These are phyloP conservation scores for Phyto melanocephala DNA, from an alignment of 2,888 invertebrate genomes.

Conservation along the genomic window DNA sequence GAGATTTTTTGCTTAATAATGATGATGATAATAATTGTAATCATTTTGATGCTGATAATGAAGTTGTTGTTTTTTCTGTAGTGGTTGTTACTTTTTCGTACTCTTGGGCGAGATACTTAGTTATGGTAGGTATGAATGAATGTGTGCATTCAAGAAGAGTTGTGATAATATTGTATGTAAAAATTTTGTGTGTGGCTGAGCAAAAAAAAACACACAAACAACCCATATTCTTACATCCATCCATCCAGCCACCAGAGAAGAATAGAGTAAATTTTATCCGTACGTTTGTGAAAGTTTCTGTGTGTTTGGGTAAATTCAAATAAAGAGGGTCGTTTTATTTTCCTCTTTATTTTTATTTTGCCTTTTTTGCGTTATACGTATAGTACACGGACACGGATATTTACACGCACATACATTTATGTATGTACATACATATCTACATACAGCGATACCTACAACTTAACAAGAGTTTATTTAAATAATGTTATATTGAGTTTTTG, in stretches of 20 bases:
- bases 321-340: slow-evolving; percentile 63
- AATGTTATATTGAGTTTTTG: slow-evolving; percentile 48
- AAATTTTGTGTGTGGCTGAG: not conserved
- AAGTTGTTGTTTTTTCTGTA: slow-evolving; percentile 27
- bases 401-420: not conserved
- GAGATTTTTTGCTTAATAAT: not conserved
- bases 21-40: slow-evolving; percentile 25
- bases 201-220: not conserved
- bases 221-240: slow-evolving; percentile 24
- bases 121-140: not conserved
- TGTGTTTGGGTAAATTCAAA: slow-evolving; percentile 37
- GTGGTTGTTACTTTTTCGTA: slow-evolving; percentile 43
- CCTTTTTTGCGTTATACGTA: slow-evolving; percentile 43
- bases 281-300: not conserved
- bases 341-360: slow-evolving; percentile 21
- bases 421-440: no score
- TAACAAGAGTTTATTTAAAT: slow-evolving; percentile 59
- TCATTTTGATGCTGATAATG: slow-evolving; percentile 24
- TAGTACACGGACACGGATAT: slow-evolving; percentile 31
- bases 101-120: slow-evolving; percentile 51
- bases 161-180: slow-evolving; percentile 44
- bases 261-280: slow-evolving; percentile 43
- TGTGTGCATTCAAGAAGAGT: slow-evolving; percentile 43
- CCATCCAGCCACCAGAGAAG: slow-evolving; percentile 65
- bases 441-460: slow-evolving; percentile 19